Conservation (phyloP, 2,888 invertebrate genomes). For the Eristalinus sepulchralis region DNA sequence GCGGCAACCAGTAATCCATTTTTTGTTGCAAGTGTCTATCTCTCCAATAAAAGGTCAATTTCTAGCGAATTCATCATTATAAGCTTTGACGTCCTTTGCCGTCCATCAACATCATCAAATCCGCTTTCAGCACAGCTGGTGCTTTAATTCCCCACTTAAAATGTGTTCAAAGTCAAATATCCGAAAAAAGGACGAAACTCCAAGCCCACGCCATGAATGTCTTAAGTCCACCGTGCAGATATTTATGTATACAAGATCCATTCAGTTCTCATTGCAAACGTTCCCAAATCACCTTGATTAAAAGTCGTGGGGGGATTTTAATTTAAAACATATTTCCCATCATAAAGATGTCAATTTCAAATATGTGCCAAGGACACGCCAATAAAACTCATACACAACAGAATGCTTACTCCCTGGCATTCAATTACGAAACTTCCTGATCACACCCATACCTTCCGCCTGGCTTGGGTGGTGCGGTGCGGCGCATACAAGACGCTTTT, state of each 20-base stretch:
- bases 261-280: not conserved
- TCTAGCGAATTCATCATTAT: no score
- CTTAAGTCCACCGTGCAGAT: not conserved
- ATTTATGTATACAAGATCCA: not conserved
- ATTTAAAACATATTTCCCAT: constrained; percentile 17
- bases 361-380: constrained; percentile 27
- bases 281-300: not conserved
- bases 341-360: constrained; percentile 32
- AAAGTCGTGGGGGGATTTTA: constrained; percentile 1
- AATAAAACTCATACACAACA: constrained; percentile 12
- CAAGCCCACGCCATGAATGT: not conserved
- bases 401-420: not conserved
- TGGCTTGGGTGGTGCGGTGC: not conserved
- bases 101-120: no score
- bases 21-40: no score
- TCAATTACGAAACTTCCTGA: not conserved
- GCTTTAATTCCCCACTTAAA: no score
- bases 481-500: not conserved
- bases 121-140: no score
- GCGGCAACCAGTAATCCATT: no score
- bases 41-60: no score
- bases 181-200: not conserved
- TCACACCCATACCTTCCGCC: not conserved
- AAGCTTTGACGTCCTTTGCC: no score
- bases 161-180: not conserved